Conservation (phyloP, 2,797 vertebrate genomes). For the Gymnothorax javanicus region DNA sequence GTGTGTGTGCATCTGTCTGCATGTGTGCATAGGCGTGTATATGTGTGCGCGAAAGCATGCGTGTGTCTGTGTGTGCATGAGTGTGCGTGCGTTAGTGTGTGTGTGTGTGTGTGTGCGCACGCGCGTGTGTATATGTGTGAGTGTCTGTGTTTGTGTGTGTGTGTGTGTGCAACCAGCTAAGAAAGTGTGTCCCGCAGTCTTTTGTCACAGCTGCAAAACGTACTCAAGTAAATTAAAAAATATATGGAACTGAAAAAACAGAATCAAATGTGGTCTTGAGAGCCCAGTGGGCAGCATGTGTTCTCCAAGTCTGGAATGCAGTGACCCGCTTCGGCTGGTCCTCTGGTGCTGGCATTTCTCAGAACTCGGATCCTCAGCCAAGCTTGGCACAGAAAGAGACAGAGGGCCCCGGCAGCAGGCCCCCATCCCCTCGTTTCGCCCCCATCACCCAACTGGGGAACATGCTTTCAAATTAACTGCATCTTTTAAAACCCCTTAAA, state of each 20-base stretch:
- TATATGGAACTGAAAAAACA: background rate
- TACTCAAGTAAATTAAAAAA: background rate
- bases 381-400: background rate
- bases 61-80: no score
- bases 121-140: background rate
- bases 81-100: no score
- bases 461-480: conserved; percentile 41
- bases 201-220: background rate
- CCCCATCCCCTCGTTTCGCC: background rate
- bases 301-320: background rate
- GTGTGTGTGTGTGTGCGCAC: background rate
- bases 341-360: background rate
- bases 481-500: conserved; percentile 44
- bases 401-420: background rate
- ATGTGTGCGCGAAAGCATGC: no score
- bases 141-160: background rate
- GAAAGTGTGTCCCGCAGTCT: background rate
- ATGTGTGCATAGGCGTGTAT: no score
- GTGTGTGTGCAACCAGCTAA: background rate
- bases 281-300: background rate
- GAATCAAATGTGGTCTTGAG: background rate
- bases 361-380: background rate
- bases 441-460: background rate
- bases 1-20: no score
- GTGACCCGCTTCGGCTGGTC: background rate